Conservation (phyloP, 2,888 invertebrate species). For the Flabesymbios commensalis region DNA sequence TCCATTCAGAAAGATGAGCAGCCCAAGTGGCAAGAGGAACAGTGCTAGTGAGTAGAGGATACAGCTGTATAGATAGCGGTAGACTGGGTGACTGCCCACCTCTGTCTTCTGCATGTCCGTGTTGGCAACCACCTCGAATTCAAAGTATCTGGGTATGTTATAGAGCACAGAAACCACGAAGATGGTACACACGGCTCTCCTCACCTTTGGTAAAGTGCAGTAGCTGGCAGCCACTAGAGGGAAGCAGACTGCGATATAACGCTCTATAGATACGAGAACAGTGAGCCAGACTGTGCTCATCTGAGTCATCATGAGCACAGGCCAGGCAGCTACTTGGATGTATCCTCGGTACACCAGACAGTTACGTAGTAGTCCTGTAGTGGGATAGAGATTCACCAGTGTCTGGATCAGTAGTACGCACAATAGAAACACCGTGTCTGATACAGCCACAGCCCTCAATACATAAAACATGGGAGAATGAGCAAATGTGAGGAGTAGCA, state of each 20-base stretch:
- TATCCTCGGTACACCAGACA: slow-evolving; percentile 28
- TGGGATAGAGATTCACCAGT: slow-evolving; percentile 25
- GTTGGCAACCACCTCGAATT: slow-evolving; percentile 16
- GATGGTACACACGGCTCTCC: slow-evolving; percentile 26
- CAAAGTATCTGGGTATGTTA: slow-evolving; percentile 40
- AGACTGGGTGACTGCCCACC: slow-evolving; percentile 29
- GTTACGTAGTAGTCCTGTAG: not conserved
- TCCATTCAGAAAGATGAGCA: slow-evolving; percentile 36
- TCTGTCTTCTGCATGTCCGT: slow-evolving; percentile 24
- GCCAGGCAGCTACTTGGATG: slow-evolving; percentile 38
- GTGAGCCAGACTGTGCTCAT: slow-evolving; percentile 43
- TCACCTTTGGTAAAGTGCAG: slow-evolving; percentile 34
- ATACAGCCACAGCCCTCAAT: slow-evolving; percentile 32
- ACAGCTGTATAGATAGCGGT: slow-evolving; percentile 37
- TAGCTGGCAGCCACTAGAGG: slow-evolving; percentile 34
- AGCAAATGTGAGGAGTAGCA: slow-evolving; percentile 27
- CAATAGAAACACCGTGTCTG: slow-evolving; percentile 32
- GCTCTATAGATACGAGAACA: slow-evolving; percentile 40
- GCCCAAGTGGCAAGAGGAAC: slow-evolving; percentile 36
- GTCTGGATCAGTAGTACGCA: slow-evolving; percentile 29
- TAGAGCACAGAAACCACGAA: slow-evolving; percentile 29
- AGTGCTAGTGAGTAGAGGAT: slow-evolving; percentile 36
- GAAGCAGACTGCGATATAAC: slow-evolving; percentile 41
- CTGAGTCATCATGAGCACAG: slow-evolving; percentile 38
- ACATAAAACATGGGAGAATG: slow-evolving; percentile 33